A percentile compares a stretch with the other conserved stretches of the same genome.
Evolutionary conservation across 2,888 invertebrate species (phyloP).

Genomic region (Lycia hirtaria): DNA sequence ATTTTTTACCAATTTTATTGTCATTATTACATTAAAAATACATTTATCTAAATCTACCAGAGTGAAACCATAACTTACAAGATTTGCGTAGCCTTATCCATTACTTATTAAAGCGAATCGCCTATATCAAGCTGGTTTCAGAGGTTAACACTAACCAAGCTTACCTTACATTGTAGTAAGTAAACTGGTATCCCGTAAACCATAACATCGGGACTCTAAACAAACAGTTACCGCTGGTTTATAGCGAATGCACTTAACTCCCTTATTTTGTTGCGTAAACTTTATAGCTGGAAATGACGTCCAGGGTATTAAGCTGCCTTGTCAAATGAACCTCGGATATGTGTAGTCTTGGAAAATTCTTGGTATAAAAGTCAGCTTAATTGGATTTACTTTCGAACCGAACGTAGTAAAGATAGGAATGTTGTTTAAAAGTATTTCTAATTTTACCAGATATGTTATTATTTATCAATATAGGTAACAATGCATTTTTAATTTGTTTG

Average conservation of each 20-base stretch:
- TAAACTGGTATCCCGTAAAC: slow-evolving; percentile 28
- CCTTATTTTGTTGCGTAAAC: slow-evolving; percentile 45
- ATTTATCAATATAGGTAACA: no score
- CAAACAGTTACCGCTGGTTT: slow-evolving; percentile 52
- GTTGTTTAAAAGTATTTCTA: not conserved
- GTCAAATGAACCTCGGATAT: slow-evolving; percentile 27
- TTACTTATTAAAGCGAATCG: not conserved
- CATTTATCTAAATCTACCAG: no score
- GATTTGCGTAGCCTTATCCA: not conserved
- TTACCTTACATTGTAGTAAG: slow-evolving; percentile 23
- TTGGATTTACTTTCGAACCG: not conserved
- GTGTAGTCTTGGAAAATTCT: slow-evolving; percentile 16
- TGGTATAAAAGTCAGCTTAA: not conserved
- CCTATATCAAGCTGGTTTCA: slow-evolving; percentile 11
- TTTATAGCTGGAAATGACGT: slow-evolving; percentile 42
- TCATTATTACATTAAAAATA: no score
- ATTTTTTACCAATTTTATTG: no score
- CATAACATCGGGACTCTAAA: slow-evolving; percentile 37
- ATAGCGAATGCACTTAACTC: slow-evolving; percentile 42
- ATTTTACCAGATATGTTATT: no score
- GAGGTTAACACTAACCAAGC: not conserved
- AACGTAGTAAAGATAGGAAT: not conserved
- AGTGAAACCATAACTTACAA: not conserved
- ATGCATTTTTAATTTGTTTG: no score
- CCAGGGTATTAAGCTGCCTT: slow-evolving; percentile 28